phyloP scores from a whole-genome alignment of 2,113 vertebrate species.

The Labeo catla region DNA sequence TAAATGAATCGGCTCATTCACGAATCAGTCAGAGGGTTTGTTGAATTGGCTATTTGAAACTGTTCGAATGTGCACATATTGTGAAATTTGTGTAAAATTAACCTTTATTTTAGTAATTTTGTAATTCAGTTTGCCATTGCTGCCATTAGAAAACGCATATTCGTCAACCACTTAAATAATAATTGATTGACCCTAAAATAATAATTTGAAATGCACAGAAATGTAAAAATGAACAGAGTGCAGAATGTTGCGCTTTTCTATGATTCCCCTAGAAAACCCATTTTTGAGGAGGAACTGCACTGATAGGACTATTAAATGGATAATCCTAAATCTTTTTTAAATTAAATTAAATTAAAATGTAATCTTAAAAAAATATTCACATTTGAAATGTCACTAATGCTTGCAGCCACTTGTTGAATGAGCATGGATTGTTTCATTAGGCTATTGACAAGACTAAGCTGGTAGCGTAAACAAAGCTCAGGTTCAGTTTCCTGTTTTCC shows the following conservation, averaged over 20 bases:
- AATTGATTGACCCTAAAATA: not conserved
- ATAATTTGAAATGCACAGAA: not conserved
- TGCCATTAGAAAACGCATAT: not conserved
- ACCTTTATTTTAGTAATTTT: not conserved
- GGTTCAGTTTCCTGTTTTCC: slow-evolving; percentile 52
- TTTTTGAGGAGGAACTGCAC: not conserved
- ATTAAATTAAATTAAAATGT: not conserved
- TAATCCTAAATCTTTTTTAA: too few species aligned
- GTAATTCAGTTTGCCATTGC: not conserved
- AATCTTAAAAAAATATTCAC: not conserved
- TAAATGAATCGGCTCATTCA: not conserved
- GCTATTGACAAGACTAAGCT: slow-evolving; percentile 33
- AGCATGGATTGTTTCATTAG: slow-evolving; percentile 35
- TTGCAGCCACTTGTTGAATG: slow-evolving; percentile 44
- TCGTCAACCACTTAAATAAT: not conserved
- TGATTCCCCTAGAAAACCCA: not conserved
- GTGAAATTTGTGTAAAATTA: not conserved
- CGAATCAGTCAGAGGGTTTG: not conserved
- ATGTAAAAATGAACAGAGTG: not conserved
- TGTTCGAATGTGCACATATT: not conserved
- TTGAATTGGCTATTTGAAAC: not conserved
- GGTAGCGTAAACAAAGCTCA: not conserved
- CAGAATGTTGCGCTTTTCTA: not conserved
- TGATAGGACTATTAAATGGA: not conserved
- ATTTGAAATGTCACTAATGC: not conserved